Evolutionary conservation across 2,113 vertebrate genomes (phyloP), one percentile per base, ranked within the genome.

Genomic region (Rhabdomys dilectus): DNA sequence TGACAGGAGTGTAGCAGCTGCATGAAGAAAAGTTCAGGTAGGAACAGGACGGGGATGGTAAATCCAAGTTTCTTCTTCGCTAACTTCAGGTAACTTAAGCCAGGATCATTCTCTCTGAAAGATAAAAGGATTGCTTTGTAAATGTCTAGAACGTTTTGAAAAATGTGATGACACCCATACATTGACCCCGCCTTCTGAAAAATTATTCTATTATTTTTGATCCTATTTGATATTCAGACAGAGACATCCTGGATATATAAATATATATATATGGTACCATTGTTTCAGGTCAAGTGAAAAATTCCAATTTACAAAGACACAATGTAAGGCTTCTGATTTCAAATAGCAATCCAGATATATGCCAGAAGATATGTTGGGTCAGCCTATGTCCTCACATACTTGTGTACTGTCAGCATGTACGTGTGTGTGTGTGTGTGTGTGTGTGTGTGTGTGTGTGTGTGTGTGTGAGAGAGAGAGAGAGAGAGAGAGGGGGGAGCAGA

Each of bases 1-100:
- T 92, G 93, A 95, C 91, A 96, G 92, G 78, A 89, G 45, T n/a
- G 72, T 72, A 94, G 88, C 21, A 72, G 48, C 26, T 78, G 29
- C 16, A 4, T 80, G 3, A 62, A 96, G 88, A 64, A 78, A 81
- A 76, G 39, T 89, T 95, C 68, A 93, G 91, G 91, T 48, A 94
- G 86, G 78, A 91, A 87, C 9, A 24, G 72, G n/a, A 75, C 4
- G 13, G 16, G 31, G 66, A 68, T 31, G 1, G 66, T 4, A n/a
- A 24, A 21, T 80, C 48, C 10, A 87, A 53, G 24, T 78, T 70
- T 96, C 80, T 82, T 86, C 12, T 87, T 73, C 56, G 39, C 22
- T 2, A 24, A 42, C 73, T 66, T 7, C 51, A 77, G 62, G 15
- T 53, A 51, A 68, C n/a, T 42, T 70, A 22, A 92, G 36, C 31